Base-by-base conservation (phyloP, 2,888 invertebrate genomes). In the Diplolepis rosae region DNA sequence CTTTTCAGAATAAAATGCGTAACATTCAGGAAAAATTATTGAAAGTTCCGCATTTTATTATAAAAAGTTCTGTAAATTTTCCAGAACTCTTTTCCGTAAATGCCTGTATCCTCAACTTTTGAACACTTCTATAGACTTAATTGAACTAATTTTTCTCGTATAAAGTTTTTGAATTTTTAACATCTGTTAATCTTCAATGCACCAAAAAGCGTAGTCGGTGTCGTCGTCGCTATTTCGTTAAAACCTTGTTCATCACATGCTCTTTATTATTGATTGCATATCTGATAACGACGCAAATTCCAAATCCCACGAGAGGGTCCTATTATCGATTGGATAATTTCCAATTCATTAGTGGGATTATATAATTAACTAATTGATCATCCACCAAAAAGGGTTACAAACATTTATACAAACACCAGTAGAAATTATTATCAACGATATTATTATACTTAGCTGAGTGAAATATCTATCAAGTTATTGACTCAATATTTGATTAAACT, bases 321-420 rank as follows among this genome's bases (percentile, higher is more conserved):
- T 39, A 27, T 61, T 61, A 27, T 61, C 39, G 39, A 11, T 61
- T 61, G 39, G 35, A n/a, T 42, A 4, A 61, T 39, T 61, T 61
- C 39, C 39, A 61, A 61, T 61, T 61, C 39, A 61, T 61, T 61
- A 61, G 27, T 61, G 61, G n/a, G 39, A n/a, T 61, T 2, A 61
- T 61, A 61, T 27, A 61, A 61, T 61, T 61, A 39, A 27, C 27
- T 27, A 61, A 39, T 61, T n/a, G 4, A 4, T 24, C 22, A 3
- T 7, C 9, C 5, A 9, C 18, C 0, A 35, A 22, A 56, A 35
- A 56, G 15, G 18, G 27, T n/a, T 18, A 24, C 9, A 50, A 18
- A 24, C 7, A 32, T 0, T 18, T 13, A 56, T 22, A 11, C 11
- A 51, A 22, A 13, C n/a, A 52, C 7, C 2, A 9, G 28, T 4